Percentiles rank a stretch among this genome's conserved stretches.
These are phyloP conservation scores for Lepidocyrtoides sp. DNA, from an alignment of 2,888 invertebrate genomes.

Conservation along the genomic window DNA sequence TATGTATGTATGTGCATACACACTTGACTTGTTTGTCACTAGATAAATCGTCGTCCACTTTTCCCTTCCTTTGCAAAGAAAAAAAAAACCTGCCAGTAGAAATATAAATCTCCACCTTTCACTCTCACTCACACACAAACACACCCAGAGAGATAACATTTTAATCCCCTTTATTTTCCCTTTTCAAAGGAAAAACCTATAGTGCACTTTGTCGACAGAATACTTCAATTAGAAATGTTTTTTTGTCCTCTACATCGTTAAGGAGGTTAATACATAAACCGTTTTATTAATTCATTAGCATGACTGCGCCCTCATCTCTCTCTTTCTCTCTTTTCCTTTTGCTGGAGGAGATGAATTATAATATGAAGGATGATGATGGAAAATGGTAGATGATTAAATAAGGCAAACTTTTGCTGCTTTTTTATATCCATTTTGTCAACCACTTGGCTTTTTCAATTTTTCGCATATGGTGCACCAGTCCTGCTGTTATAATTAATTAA, in stretches of 20 bases:
- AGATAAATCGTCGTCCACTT: neutral
- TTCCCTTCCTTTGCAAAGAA: neutral
- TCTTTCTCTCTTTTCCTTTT: neutral
- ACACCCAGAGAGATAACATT: neutral
- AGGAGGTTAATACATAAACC: constrained; percentile 35
- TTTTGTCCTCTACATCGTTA: constrained; percentile 62
- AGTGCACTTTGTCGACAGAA: constrained; percentile 12
- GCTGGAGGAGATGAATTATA: neutral
- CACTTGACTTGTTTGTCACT: too few species aligned
- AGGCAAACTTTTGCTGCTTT: neutral
- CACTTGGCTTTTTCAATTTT: neutral
- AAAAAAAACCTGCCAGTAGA: too few species aligned
- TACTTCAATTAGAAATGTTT: constrained; percentile 37
- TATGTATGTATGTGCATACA: too few species aligned
- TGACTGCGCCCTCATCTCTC: neutral
- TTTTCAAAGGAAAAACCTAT: neutral
- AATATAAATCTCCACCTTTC: neutral
- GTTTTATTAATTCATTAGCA: constrained; percentile 68
- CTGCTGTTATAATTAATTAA: constrained; percentile 66
- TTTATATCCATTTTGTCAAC: neutral
- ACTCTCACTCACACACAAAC: neutral
- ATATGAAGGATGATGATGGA: neutral
- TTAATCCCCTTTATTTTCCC: neutral
- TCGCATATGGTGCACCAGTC: constrained; percentile 55
- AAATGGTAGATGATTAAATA: neutral